These are phyloP conservation scores for Subacronicta megacephala DNA, from an alignment of 2,888 invertebrate species.

Conservation along the genomic window DNA sequence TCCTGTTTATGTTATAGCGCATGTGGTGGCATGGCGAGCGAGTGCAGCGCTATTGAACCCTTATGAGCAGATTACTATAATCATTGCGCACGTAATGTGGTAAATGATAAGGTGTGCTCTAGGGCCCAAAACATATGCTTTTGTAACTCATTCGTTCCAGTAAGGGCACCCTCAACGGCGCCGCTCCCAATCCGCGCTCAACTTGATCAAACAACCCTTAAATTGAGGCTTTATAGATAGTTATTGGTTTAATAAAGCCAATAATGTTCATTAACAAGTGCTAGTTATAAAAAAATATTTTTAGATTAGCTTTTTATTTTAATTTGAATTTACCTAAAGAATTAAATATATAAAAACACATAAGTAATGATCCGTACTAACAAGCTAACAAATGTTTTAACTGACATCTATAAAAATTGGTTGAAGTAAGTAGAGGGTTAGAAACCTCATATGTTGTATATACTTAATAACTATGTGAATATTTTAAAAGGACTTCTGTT, in stretches of 20 bases:
- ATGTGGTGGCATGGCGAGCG: conserved; percentile 78
- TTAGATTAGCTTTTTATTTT: no score
- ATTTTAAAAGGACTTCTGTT: no score
- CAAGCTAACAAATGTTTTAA: no score
- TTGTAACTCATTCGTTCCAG: conserved; percentile 86
- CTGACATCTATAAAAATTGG: no score
- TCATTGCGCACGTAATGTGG: conserved; percentile 87
- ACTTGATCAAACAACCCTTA: conserved; percentile 68
- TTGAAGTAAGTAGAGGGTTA: no score
- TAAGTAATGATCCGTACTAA: no score
- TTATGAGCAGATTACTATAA: conserved; percentile 88
- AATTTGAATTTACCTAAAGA: no score
- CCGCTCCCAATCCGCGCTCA: conserved; percentile 38
- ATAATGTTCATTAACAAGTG: conserved; percentile 7
- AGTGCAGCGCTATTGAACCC: conserved; percentile 83
- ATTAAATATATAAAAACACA: no score
- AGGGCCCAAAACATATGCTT: conserved; percentile 88
- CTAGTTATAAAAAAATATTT: no score
- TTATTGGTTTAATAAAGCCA: conserved; percentile 14
- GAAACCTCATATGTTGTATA: no score
- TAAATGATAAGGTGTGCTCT: conserved; percentile 88
- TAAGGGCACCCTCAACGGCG: conserved; percentile 60
- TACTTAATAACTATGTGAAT: no score
- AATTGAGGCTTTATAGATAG: conserved; percentile 43
- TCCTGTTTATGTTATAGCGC: conserved; percentile 69